phyloP scores from a whole-genome alignment of 2,113 vertebrate genomes.

The Dermatemys mawii region DNA sequence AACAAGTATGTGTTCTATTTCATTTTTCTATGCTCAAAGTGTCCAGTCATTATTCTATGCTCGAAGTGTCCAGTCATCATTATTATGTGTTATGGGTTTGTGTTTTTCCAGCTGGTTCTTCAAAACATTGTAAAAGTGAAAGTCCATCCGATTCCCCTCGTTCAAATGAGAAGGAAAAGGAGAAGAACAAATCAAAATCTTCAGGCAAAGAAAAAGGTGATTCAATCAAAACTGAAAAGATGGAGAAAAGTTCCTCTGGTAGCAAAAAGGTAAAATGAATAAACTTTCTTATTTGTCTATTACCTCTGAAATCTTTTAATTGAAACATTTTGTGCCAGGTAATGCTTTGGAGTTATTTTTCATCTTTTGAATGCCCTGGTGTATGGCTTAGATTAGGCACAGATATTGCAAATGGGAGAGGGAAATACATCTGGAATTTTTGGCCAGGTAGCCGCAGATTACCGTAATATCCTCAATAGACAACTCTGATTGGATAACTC shows the following conservation, averaged over 20 bases:
- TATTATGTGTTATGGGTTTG: background rate
- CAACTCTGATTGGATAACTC: background rate
- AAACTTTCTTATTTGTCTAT: background rate
- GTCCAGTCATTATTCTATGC: background rate
- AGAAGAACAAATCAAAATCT: conserved; percentile 95
- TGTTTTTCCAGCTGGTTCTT: conserved; percentile 82
- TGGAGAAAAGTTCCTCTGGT: conserved; percentile 92
- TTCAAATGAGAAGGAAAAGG: conserved; percentile 90
- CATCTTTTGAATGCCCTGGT: background rate
- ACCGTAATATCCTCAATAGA: background rate
- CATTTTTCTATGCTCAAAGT: conserved; percentile 37
- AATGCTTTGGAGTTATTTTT: background rate
- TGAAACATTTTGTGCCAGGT: conserved; percentile 4
- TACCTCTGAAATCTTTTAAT: conserved; percentile 25
- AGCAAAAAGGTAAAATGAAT: conserved; percentile 90
- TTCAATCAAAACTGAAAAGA: conserved; percentile 89
- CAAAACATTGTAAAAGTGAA: conserved; percentile 93
- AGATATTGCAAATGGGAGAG: accelerated
- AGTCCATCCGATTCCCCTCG: conserved; percentile 95
- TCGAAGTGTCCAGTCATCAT: background rate
- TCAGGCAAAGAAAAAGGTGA: conserved; percentile 97
- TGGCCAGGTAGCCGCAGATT: background rate
- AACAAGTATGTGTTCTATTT: conserved; percentile 83
- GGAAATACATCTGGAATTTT: background rate
- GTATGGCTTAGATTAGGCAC: background rate